Evolutionary conservation across 2,113 vertebrate genomes (phyloP).

Genomic region (Hipposideros armiger): DNA sequence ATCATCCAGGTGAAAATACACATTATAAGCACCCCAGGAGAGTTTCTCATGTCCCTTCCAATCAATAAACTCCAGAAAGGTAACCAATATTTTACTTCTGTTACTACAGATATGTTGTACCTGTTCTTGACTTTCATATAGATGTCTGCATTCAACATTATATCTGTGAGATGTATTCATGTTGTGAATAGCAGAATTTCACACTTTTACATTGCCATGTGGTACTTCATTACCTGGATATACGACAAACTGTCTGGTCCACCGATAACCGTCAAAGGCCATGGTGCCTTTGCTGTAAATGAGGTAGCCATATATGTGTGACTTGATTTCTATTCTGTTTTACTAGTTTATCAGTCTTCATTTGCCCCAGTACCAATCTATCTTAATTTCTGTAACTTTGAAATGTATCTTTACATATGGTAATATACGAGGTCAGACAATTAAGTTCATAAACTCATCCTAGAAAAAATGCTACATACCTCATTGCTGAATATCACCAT

Average conservation of each 20-base stretch:
- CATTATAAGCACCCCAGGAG: neutral
- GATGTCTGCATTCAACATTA: neutral
- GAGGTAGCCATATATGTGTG: neutral
- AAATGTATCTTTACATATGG: neutral
- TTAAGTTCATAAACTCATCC: too few species aligned
- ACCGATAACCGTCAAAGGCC: neutral
- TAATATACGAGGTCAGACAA: too few species aligned
- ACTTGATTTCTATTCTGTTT: neutral
- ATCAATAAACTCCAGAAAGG: neutral
- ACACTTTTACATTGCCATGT: neutral
- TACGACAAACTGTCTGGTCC: neutral
- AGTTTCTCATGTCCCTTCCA: neutral
- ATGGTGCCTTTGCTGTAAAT: neutral
- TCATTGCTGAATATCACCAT: too few species aligned
- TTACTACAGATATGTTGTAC: neutral
- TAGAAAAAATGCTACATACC: too few species aligned
- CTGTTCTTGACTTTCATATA: neutral
- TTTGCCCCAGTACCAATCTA: neutral
- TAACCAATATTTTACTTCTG: neutral
- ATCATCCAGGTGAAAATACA: constrained; percentile 20
- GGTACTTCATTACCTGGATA: neutral
- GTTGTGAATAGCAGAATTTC: neutral
- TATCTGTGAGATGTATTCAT: neutral
- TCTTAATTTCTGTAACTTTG: constrained; percentile 17
- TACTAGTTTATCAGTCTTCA: neutral